phyloP scores from a whole-genome alignment of 2,888 invertebrate species.

The Epinotia ramella region DNA sequence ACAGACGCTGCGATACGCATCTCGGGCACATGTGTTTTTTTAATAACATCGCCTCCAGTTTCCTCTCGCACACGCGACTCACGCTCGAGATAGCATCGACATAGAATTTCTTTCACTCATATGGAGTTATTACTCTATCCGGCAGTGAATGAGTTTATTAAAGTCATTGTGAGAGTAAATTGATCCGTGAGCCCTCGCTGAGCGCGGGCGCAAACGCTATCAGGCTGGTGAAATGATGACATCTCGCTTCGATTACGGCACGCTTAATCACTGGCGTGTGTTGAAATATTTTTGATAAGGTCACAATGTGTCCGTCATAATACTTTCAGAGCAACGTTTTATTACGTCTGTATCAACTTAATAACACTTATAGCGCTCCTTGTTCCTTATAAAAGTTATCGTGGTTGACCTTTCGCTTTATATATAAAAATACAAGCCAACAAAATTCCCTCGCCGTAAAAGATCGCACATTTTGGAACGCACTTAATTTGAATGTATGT shows the following conservation, averaged over 20 bases:
- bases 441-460: conserved; percentile 20
- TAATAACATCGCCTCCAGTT: conserved; percentile 78
- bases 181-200: conserved; percentile 68
- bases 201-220: conserved; percentile 67
- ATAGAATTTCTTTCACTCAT: conserved; percentile 78
- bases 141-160: conserved; percentile 75
- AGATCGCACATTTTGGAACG: conserved; percentile 35
- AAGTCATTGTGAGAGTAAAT: conserved; percentile 81
- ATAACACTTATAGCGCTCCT: conserved; percentile 16
- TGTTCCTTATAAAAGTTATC: conserved; percentile 21
- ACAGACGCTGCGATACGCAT: conserved; percentile 83
- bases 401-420: conserved; percentile 21
- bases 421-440: conserved; percentile 26
- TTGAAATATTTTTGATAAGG: conserved; percentile 50
- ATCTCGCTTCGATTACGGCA: conserved; percentile 52
- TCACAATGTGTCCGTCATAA: conserved; percentile 15
- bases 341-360: conserved; percentile 10
- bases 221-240: conserved; percentile 65
- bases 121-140: conserved; percentile 76
- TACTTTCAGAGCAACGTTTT: not conserved
- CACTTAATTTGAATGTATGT: conserved; percentile 62
- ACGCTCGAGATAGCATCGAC: conserved; percentile 80
- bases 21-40: conserved; percentile 83
- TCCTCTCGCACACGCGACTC: conserved; percentile 78
- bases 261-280: conserved; percentile 53